Evolutionary conservation across 2,113 vertebrate genomes (phyloP), one percentile per base, ranked within the genome.

Genomic region (Phalacrocorax pelagicus): DNA sequence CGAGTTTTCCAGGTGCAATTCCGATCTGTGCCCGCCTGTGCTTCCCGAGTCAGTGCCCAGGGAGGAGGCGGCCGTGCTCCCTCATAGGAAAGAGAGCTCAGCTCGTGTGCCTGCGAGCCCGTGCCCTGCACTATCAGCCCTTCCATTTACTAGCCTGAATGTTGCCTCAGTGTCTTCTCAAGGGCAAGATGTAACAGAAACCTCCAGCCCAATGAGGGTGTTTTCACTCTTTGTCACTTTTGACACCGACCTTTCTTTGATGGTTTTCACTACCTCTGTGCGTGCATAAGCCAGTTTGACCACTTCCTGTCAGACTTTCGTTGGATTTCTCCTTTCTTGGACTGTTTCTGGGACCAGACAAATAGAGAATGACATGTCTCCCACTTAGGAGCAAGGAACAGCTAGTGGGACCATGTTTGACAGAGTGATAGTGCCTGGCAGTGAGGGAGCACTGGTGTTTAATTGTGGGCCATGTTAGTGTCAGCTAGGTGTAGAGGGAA

Each of bases 401-500:
- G 40, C 47, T 63, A 15, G 13, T 12, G 47, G 54, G 66, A 57
- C 80, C 5, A 2, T 36, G n/a, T 15, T 77, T 74, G 83, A 65
- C 44, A 36, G 15, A 0, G 0, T 73, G 73, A 49, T 57, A 79
- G 70, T 65, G 42, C 61, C 72, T 80, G 81, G 44, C 74, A 93
- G 58, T 29, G 80, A 93, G 72, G 42, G 21, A 93, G 26, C 78
- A 27, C 2, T 22, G 23, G 24, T 66, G 38, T 57, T 94, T 97
- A 62, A 92, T 67, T 85, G 82, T 85, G 83, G 94, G 38, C 42
- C 47, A 4, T 47, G 71, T 90, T 86, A 69, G 58, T 94, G 82
- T 94, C 91, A 90, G 69, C 67, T 94, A 96, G 95, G 92, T 97
- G 81, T 88, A 84, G 42, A 88, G 77, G 72, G 84, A 96, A 83